phyloP scores from a whole-genome alignment of 2,113 vertebrate genomes.

The Suncus etruscus region DNA sequence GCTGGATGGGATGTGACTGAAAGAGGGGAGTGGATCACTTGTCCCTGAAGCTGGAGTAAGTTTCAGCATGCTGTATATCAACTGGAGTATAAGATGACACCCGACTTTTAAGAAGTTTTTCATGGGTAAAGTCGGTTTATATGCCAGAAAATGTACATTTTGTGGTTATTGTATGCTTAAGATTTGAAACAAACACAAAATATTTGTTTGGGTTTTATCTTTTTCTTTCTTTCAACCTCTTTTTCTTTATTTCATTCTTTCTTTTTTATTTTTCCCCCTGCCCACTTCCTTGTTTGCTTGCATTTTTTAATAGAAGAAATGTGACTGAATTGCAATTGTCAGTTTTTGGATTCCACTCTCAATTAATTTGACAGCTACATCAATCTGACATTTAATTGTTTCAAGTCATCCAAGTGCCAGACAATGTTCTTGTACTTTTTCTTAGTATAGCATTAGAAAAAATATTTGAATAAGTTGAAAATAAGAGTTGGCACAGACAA shows the following conservation, averaged over 20 bases:
- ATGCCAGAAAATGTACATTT: not conserved
- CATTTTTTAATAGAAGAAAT: not conserved
- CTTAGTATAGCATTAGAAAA: conserved; percentile 22
- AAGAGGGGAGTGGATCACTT: too few relatives aligned
- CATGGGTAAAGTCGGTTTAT: not conserved
- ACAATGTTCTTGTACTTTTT: not conserved
- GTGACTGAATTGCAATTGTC: not conserved
- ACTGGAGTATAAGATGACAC: too few relatives aligned
- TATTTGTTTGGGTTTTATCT: too few relatives aligned
- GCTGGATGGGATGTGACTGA: too few relatives aligned
- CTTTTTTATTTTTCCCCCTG: too few relatives aligned
- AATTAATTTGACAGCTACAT: conserved; percentile 28
- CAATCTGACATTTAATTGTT: conserved; percentile 48
- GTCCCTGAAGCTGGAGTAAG: too few relatives aligned
- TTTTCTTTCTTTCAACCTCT: too few relatives aligned
- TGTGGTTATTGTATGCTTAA: not conserved
- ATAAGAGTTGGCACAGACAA: not conserved
- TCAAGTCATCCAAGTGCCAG: conserved; percentile 4
- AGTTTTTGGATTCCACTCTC: conserved; percentile 40
- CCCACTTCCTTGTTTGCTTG: too few relatives aligned
- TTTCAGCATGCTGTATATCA: too few relatives aligned
- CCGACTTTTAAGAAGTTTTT: too few relatives aligned
- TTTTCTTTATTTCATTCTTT: too few relatives aligned
- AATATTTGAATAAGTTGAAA: conserved; percentile 32
- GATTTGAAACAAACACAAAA: not conserved